Evolutionary conservation across 2,113 vertebrate genomes (phyloP), one percentile per base, ranked within the genome.

Genomic region (Corapipo altera): DNA sequence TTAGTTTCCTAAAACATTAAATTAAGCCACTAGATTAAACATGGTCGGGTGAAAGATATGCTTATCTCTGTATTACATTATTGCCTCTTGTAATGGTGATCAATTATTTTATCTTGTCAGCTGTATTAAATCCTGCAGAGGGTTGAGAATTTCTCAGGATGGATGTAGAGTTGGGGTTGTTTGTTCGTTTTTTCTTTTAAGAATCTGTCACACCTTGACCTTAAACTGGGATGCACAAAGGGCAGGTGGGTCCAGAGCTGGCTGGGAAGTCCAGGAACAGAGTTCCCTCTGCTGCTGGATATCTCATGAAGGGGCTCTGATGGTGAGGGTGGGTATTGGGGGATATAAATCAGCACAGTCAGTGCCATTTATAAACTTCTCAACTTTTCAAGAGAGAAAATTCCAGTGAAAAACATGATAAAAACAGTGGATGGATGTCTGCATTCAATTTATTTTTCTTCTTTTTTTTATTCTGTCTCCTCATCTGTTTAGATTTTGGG

Each of bases 21-120:
- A 76, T 88, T 65, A 88, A 83, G 9, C 11, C 22, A 55, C 35
- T 77, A 59, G 85, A 94, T 95, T 77, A 90, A 90, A 87, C 90
- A 90, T 73, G 61, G 33, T 62, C 49, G 32, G 9, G 59, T 95
- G 57, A 93, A 72, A 76, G 28, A 44, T 67, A 88, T 49, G 27
- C 59, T 86, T 86, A 77, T 74, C 26, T 86, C 33, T 83, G 24
- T 44, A 80, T 88, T 91, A 62, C 30, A 13, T 77, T 91, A 73
- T 61, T 77, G 43, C 9, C 1, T 77, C 64, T 83, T 89, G 70
- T 80, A 88, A 55, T 8, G 1, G 24, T 52, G 23, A 88, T 86
- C 27, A 74, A 71, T 76, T 91, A 70, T 86, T 91, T 71, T 67
- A 48, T 67, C 41, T 67, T 75, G 46, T 54, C 52, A 83, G 33